Evolutionary conservation across 2,797 vertebrate genomes (phyloP).

Genomic region (Linurgus olivaceus): DNA sequence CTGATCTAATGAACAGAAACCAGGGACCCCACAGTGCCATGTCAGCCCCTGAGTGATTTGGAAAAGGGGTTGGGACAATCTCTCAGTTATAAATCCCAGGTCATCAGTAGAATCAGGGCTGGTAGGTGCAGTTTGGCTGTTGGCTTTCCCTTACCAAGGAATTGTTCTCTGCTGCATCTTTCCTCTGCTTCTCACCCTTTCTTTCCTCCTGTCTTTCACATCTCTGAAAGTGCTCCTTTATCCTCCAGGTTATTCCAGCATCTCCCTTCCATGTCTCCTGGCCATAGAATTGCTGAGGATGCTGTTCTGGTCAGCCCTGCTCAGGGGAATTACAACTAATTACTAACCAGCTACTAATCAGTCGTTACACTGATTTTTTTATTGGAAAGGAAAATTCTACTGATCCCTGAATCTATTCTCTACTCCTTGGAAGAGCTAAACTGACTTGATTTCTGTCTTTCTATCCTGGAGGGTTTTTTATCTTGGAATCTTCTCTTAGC

Average conservation of each 20-base stretch:
- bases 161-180: not conserved
- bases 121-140: not conserved
- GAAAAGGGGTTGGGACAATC: not conserved
- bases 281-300: not conserved
- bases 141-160: not conserved
- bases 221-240: not conserved
- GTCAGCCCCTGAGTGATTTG: not conserved
- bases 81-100: not conserved
- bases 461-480: not conserved
- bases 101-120: not conserved
- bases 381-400: not conserved
- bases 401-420: not conserved
- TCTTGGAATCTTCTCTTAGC: not conserved
- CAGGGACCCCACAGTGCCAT: fast-evolving
- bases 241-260: not conserved
- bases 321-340: not conserved
- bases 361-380: not conserved
- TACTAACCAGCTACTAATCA: not conserved
- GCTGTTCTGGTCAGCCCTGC: not conserved
- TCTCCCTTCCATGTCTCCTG: not conserved
- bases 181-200: not conserved
- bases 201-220: not conserved
- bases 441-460: not conserved
- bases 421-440: not conserved
- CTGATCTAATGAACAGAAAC: not conserved